phyloP scores from a whole-genome alignment of 2,888 invertebrate genomes.

The Choreutis nemorana region DNA sequence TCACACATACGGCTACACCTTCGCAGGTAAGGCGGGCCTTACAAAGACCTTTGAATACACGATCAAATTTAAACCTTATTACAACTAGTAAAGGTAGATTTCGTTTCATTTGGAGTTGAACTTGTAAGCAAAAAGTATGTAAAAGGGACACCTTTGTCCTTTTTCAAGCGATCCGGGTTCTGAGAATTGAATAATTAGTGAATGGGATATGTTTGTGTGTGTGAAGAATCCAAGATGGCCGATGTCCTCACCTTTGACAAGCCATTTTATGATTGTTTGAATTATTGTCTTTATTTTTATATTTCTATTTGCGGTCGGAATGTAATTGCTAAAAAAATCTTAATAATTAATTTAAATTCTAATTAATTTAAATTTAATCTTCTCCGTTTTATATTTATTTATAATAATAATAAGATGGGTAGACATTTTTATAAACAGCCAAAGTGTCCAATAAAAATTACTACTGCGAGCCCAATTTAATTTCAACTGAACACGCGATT shows the following conservation, averaged over 20 bases:
- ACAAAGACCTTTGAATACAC: background rate
- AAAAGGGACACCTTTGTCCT: conserved; percentile 30
- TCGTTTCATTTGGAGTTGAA: background rate
- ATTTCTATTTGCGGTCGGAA: too few species aligned
- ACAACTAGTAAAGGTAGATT: background rate
- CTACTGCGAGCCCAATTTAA: too few species aligned
- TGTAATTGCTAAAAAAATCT: too few species aligned
- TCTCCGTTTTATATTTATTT: background rate
- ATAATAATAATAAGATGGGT: background rate
- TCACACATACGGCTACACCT: conserved; percentile 23
- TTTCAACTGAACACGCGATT: too few species aligned
- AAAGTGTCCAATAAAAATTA: too few species aligned
- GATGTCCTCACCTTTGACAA: too few species aligned
- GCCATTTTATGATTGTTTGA: too few species aligned
- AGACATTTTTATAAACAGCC: background rate
- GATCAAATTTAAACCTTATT: conserved; percentile 7
- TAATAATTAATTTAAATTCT: too few species aligned
- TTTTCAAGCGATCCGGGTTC: conserved; percentile 34
- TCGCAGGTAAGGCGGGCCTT: conserved; percentile 21
- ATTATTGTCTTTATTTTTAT: too few species aligned
- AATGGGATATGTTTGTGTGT: conserved; percentile 4
- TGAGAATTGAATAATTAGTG: conserved; percentile 29
- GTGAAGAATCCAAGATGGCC: background rate
- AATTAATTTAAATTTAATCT: too few species aligned
- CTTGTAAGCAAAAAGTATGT: conserved; percentile 9